phyloP scores from a whole-genome alignment of 2,888 invertebrate genomes.

The Apamea anceps region DNA sequence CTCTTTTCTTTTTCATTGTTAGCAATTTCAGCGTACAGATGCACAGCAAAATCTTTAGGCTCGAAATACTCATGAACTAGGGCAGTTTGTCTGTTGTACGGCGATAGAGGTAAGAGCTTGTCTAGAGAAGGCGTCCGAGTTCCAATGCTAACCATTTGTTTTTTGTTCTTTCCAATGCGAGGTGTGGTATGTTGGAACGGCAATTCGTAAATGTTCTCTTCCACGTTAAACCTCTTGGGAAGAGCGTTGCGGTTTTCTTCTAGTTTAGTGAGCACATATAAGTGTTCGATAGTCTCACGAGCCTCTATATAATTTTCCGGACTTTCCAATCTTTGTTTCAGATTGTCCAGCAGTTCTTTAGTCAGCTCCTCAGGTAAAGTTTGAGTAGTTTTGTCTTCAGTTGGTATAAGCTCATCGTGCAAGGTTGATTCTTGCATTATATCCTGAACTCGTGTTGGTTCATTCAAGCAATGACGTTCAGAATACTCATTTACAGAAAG shows the following conservation, averaged over 20 bases:
- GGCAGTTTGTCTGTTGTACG: conserved; percentile 85
- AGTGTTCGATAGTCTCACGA: conserved; percentile 93
- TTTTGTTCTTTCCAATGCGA: conserved; percentile 83
- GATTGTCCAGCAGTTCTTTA: conserved; percentile 92
- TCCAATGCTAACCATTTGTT: conserved; percentile 89
- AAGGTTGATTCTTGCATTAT: conserved; percentile 79
- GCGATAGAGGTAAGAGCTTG: conserved; percentile 88
- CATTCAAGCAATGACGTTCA: conserved; percentile 90
- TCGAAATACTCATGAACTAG: conserved; percentile 88
- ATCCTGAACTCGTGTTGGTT: conserved; percentile 87
- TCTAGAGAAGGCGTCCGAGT: conserved; percentile 91
- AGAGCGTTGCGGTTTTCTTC: conserved; percentile 91
- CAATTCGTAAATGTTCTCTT: conserved; percentile 92
- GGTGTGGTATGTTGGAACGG: conserved; percentile 88
- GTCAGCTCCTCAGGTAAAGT: conserved; percentile 94
- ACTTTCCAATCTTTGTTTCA: conserved; percentile 92
- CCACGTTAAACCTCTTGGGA: conserved; percentile 66
- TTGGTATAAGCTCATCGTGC: conserved; percentile 76
- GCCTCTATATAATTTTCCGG: conserved; percentile 94
- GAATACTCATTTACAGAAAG: conserved; percentile 91
- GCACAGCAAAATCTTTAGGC: conserved; percentile 89
- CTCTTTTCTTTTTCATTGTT: conserved; percentile 84
- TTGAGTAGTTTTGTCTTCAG: conserved; percentile 92
- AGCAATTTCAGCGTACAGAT: conserved; percentile 91
- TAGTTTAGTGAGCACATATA: conserved; percentile 93